Percentiles rank a stretch among this genome's conserved stretches.
Evolutionary conservation across 2,113 vertebrate genomes (phyloP).

Genomic region (Brachirus orientalis): DNA sequence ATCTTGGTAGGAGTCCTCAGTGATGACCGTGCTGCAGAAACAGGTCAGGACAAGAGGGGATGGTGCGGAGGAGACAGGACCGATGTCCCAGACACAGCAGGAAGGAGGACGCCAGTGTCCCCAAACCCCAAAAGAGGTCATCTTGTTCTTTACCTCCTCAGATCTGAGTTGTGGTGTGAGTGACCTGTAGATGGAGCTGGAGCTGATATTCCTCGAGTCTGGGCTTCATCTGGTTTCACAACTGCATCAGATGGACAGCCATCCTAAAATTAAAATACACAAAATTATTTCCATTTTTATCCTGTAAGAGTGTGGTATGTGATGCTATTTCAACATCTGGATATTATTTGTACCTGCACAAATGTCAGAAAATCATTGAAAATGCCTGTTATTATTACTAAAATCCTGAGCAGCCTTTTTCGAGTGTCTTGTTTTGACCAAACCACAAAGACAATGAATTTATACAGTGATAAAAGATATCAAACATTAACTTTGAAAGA

Average conservation of each 20-base stretch:
- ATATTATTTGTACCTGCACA: no score
- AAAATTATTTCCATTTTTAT: background rate
- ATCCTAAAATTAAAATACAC: slow-evolving; percentile 11
- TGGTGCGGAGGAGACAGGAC: slow-evolving; percentile 14
- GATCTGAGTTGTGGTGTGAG: background rate
- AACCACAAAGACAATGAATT: no score
- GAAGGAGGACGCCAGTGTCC: slow-evolving; percentile 32
- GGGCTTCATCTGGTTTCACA: slow-evolving; percentile 16
- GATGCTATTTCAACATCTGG: no score
- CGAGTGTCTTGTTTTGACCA: no score
- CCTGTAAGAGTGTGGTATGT: no score
- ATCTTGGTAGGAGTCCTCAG: slow-evolving; percentile 13
- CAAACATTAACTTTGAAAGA: no score
- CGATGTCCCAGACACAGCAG: slow-evolving; percentile 30
- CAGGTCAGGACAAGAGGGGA: background rate
- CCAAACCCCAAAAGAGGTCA: slow-evolving; percentile 40
- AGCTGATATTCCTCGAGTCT: background rate
- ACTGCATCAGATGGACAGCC: background rate
- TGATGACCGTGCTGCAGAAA: slow-evolving; percentile 27
- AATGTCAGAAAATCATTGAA: no score
- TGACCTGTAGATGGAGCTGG: background rate
- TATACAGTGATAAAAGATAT: no score
- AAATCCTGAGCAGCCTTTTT: no score
- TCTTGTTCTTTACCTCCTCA: slow-evolving; percentile 33
- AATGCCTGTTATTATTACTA: no score